Conservation (phyloP, 2,888 invertebrate species). For the Hermaeophaga mercurialis region DNA sequence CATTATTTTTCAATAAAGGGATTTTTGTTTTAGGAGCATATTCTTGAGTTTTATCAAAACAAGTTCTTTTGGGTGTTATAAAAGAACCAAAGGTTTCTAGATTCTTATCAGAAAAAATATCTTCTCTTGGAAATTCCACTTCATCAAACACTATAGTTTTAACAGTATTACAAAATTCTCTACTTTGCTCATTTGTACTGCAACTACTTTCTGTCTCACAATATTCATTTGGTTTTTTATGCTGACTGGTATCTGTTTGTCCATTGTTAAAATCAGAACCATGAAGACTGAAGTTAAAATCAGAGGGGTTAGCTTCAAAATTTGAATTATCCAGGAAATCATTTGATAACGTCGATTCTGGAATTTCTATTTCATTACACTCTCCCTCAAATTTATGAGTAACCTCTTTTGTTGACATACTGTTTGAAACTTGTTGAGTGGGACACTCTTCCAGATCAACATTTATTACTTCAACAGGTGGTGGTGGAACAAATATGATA, state of each 20-base stretch:
- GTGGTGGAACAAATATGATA: conserved; percentile 48
- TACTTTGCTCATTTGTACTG: conserved; percentile 41
- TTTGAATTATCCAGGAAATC: conserved; percentile 46
- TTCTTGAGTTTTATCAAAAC: conserved; percentile 9
- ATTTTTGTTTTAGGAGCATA: not conserved
- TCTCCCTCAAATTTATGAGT: conserved; percentile 18
- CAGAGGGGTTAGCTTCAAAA: conserved; percentile 35
- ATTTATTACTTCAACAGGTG: conserved; percentile 46
- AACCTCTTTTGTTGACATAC: not conserved
- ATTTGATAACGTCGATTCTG: conserved; percentile 43
- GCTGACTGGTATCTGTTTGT: conserved; percentile 40
- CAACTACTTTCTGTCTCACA: conserved; percentile 52
- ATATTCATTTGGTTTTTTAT: conserved; percentile 41
- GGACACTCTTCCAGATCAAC: conserved; percentile 41
- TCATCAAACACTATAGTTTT: conserved; percentile 51
- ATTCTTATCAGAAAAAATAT: conserved; percentile 48
- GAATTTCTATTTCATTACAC: conserved; percentile 35
- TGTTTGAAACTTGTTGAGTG: not conserved
- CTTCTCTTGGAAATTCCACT: conserved; percentile 49
- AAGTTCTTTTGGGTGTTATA: conserved; percentile 45
- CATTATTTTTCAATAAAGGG: not conserved
- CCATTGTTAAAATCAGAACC: conserved; percentile 46
- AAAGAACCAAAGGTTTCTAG: conserved; percentile 50
- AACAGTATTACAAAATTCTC: conserved; percentile 39
- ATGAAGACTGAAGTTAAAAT: conserved; percentile 50